Base-by-base conservation (phyloP, 2,113 vertebrate genomes). In the Coptodon rendalli region DNA sequence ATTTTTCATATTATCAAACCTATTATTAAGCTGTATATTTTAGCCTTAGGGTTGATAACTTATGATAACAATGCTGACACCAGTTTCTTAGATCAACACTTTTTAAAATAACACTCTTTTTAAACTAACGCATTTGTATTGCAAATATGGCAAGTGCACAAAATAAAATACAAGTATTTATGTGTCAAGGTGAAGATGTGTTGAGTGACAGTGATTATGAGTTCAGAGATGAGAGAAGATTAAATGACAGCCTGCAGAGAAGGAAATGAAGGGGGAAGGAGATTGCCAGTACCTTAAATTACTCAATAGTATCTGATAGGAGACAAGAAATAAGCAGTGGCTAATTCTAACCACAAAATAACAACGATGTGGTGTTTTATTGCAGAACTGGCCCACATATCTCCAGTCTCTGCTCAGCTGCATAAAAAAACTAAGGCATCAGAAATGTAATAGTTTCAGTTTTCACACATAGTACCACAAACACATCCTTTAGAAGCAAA, bases 221-320 rank as follows among this genome's bases (percentile, higher is more conserved):
- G 89, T 89, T 88, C 59, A 83, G 84, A 83, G 52, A 85, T 86
- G 81, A 27, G 81, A 87, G 73, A 80, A 83, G 31, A 89, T 40
- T 85, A 91, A 91, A 87, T 82, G 87, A 81, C 81, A 85, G 80
- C 87, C 86, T 83, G 79, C 78, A 79, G 90, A 86, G 84, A 89
- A 81, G 84, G 80, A 88, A 90, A 92, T 87, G 71, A 89, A 88
- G 59, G 80, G 86, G 84, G 54, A 56, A 59, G 54, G 88, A 81
- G 82, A 59, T 34, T 88, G 84, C 19, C 40, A 12, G 14, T 45
- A 31, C 80, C 78, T 93, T 86, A 76, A 91, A 87, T 86, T 52
- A 87, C 56, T 87, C 86, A 76, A 91, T 76, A 24, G n/a, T n/a
- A 4, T 53, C 53, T 82, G 80, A 82, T 82, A 17, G 31, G 61